phyloP scores from a whole-genome alignment of 2,888 invertebrate species.

The Drosophila greeni region DNA sequence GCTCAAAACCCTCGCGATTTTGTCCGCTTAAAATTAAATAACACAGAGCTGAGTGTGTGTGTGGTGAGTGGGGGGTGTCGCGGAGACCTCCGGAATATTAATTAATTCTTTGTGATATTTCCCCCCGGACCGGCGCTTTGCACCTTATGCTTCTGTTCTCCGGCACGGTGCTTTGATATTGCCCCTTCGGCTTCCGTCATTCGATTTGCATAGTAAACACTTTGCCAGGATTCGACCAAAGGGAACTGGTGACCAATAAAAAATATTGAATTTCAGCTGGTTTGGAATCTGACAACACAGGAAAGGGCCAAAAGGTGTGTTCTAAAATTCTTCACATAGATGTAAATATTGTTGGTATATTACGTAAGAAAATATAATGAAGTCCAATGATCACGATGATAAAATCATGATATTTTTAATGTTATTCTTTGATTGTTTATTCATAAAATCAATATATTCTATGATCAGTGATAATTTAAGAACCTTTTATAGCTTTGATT shows the following conservation, averaged over 20 bases:
- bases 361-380: background rate
- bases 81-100: conserved; percentile 66
- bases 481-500: too few species aligned
- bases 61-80: conserved; percentile 7
- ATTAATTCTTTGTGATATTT: conserved; percentile 58
- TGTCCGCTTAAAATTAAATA: conserved; percentile 57
- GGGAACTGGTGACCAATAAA: conserved; percentile 32
- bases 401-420: background rate
- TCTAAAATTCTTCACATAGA: background rate
- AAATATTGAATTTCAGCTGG: conserved; percentile 41
- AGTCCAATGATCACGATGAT: background rate
- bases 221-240: conserved; percentile 45
- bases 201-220: conserved; percentile 66
- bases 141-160: conserved; percentile 15
- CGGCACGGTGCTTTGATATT: conserved; percentile 27
- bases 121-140: conserved; percentile 23
- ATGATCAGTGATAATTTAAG: too few species aligned
- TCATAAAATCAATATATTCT: too few species aligned
- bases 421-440: background rate
- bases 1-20: conserved; percentile 2
- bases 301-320: background rate
- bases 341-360: background rate
- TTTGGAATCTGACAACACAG: conserved; percentile 4
- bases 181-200: conserved; percentile 56
- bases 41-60: conserved; percentile 29